A percentile compares a stretch with the other conserved stretches of the same genome.
phyloP scores from a whole-genome alignment of 2,797 vertebrate species.

The Darevskia mixta region DNA sequence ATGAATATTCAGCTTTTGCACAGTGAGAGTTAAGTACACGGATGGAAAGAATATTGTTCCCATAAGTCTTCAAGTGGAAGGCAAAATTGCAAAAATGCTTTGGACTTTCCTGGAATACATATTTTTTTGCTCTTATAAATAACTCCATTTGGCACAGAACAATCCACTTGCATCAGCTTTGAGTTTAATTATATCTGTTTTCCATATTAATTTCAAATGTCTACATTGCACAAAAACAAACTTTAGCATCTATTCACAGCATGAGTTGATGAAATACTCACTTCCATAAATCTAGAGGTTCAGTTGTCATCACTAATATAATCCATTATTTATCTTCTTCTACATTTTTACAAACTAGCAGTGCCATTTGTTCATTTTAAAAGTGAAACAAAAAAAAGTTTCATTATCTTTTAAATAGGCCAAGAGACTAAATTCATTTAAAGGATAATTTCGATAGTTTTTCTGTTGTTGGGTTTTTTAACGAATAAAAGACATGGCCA shows the following conservation, averaged over 20 bases:
- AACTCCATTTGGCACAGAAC: slow-evolving; percentile 39
- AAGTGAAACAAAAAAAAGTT: slow-evolving; percentile 19
- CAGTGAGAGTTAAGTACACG: neutral
- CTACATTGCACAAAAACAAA: slow-evolving; percentile 23
- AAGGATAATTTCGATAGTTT: neutral
- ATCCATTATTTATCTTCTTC: neutral
- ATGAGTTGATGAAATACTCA: slow-evolving; percentile 22
- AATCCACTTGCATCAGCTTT: slow-evolving; percentile 31
- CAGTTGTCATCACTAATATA: neutral
- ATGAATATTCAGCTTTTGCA: slow-evolving; percentile 23
- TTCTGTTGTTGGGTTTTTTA: slow-evolving; percentile 29
- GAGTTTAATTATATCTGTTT: slow-evolving; percentile 37
- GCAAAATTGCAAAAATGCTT: slow-evolving; percentile 27
- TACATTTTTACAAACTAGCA: neutral
- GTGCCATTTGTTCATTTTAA: neutral
- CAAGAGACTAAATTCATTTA: slow-evolving; percentile 20
- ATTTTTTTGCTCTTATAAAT: slow-evolving; percentile 20
- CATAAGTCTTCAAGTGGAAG: slow-evolving; percentile 11
- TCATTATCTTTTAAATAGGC: slow-evolving; percentile 13
- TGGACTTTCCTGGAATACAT: neutral
- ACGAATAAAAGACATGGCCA: slow-evolving; percentile 19
- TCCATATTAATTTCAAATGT: slow-evolving; percentile 30
- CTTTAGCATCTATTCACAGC: neutral
- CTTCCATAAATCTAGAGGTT: slow-evolving; percentile 1
- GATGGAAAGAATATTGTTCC: slow-evolving; percentile 28